Conservation (phyloP, 2,797 vertebrate species). For the Cuculus canorus region DNA sequence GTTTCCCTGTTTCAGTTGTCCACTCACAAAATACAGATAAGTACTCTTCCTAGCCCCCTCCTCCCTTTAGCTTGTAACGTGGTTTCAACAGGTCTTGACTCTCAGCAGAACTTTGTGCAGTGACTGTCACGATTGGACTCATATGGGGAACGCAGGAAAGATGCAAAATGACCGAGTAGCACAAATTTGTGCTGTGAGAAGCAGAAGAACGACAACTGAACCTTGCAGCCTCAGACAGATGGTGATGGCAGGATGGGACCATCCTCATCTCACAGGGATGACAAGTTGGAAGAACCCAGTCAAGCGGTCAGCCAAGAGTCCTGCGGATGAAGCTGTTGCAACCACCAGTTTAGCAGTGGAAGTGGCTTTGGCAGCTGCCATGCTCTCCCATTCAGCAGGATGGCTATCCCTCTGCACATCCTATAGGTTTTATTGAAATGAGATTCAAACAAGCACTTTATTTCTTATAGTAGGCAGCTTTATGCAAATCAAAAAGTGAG, state of each 20-base stretch:
- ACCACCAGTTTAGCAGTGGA: neutral
- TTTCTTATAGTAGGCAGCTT: neutral
- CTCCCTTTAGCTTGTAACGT: neutral
- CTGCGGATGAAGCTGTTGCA: slow-evolving; percentile 30
- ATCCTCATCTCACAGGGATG: neutral
- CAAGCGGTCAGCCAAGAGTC: neutral
- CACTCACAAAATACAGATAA: neutral
- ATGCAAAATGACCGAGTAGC: neutral
- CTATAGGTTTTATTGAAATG: neutral
- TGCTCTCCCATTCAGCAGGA: neutral
- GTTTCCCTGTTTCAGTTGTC: neutral
- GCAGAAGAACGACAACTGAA: neutral
- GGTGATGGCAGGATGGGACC: neutral
- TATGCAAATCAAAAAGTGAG: neutral
- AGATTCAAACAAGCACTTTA: neutral
- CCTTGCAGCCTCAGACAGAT: neutral
- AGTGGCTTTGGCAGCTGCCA: neutral
- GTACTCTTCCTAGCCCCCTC: neutral
- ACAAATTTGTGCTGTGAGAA: neutral
- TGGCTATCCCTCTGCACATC: neutral
- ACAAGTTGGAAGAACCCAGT: neutral
- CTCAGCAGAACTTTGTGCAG: neutral
- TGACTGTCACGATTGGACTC: neutral
- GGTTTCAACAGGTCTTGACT: neutral
- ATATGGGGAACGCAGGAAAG: neutral